phyloP scores from a whole-genome alignment of 1,140 invertebrate species.

The Drosophila sulfurigaster region DNA sequence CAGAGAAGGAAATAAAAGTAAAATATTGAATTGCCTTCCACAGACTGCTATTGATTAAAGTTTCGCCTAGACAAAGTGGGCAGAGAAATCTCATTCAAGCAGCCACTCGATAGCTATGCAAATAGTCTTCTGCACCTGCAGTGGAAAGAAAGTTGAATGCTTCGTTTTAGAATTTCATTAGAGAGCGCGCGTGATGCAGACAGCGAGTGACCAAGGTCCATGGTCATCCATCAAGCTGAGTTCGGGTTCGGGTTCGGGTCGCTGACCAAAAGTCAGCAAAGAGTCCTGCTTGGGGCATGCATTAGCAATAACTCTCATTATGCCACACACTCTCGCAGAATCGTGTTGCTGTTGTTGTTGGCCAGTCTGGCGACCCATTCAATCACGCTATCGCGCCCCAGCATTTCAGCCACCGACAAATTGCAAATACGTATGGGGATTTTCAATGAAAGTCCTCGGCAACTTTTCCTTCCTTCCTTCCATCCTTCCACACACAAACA shows the following conservation, averaged over 20 bases:
- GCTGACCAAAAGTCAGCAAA: slow-evolving; percentile 35
- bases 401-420: slow-evolving; percentile 62
- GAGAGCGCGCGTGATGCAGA: slow-evolving; percentile 33
- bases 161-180: slow-evolving; percentile 64
- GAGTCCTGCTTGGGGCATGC: slow-evolving; percentile 34
- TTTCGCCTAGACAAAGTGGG: slow-evolving; percentile 59
- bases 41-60: slow-evolving; percentile 46
- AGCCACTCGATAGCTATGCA: slow-evolving; percentile 41
- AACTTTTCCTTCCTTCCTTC: slow-evolving; percentile 10
- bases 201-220: slow-evolving; percentile 7
- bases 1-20: slow-evolving; percentile 13
- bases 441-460: slow-evolving; percentile 49
- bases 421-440: slow-evolving; percentile 60
- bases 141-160: slow-evolving; percentile 56
- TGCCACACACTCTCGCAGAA: slow-evolving; percentile 40
- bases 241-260: not conserved
- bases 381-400: slow-evolving; percentile 73
- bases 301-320: slow-evolving; percentile 82
- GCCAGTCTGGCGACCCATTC: slow-evolving; percentile 65
- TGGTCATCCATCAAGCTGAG: slow-evolving; percentile 58
- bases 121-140: slow-evolving; percentile 60
- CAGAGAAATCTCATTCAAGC: slow-evolving; percentile 28
- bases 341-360: not conserved
- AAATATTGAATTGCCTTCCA: slow-evolving; percentile 24
- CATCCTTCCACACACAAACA: too few relatives aligned